These are phyloP conservation scores for Gastrophysa polygoni DNA, from an alignment of 2,888 invertebrate species.

Conservation along the genomic window DNA sequence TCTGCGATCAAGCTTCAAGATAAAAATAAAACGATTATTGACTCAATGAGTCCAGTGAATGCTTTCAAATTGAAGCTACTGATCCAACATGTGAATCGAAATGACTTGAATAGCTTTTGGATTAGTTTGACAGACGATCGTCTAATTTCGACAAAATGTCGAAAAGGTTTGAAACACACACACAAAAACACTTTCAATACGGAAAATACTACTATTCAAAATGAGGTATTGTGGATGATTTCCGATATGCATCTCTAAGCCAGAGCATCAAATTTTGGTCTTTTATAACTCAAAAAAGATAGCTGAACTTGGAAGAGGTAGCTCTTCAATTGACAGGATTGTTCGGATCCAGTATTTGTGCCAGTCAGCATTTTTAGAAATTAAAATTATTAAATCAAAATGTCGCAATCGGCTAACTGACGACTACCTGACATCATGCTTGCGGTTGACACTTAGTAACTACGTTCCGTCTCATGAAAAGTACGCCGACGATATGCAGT, in stretches of 20 bases:
- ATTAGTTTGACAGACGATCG: slow-evolving; percentile 18
- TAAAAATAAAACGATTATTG: slow-evolving; percentile 9
- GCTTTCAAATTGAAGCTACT: slow-evolving; percentile 30
- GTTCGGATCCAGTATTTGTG: slow-evolving; percentile 18
- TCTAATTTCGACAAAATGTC: no score
- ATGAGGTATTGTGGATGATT: slow-evolving; percentile 15
- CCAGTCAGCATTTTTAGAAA: slow-evolving; percentile 21
- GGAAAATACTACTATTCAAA: slow-evolving; percentile 13
- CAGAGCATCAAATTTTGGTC: slow-evolving; percentile 15
- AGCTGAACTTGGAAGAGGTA: slow-evolving; percentile 15
- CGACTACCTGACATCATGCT: slow-evolving; percentile 19
- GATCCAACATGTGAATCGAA: slow-evolving; percentile 33
- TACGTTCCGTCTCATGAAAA: no score
- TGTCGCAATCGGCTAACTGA: slow-evolving; percentile 20
- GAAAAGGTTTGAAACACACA: no score
- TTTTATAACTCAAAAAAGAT: slow-evolving; percentile 19
- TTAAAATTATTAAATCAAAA: slow-evolving; percentile 23
- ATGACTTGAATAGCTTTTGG: slow-evolving; percentile 22
- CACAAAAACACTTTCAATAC: no score
- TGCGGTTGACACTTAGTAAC: slow-evolving; percentile 13
- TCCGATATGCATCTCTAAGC: slow-evolving; percentile 17
- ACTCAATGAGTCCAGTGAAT: slow-evolving; percentile 18
- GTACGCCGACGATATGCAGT: no score
- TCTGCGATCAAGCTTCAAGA: slow-evolving; percentile 10
- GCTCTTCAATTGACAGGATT: no score